phyloP scores from a whole-genome alignment of 2,113 vertebrate genomes.

The Pangasianodon gigas region DNA sequence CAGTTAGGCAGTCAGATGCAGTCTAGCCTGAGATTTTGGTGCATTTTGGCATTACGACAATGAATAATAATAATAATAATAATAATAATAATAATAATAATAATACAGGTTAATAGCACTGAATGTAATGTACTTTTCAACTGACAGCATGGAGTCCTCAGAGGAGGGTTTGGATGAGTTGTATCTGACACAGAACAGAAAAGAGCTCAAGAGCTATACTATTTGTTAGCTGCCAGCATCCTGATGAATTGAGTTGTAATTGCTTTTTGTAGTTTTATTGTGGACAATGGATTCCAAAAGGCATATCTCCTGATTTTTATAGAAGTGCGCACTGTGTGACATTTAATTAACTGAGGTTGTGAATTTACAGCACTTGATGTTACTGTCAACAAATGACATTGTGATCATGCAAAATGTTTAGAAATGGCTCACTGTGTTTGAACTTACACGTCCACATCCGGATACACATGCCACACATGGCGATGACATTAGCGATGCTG shows the following conservation, averaged over 20 bases:
- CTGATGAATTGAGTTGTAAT: not conserved
- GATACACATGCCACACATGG: slow-evolving; percentile 71
- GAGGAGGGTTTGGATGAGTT: not conserved
- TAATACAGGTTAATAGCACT: not conserved
- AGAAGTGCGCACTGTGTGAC: not conserved
- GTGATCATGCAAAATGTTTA: not conserved
- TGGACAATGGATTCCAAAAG: not conserved
- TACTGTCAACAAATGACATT: not conserved
- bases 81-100: not conserved
- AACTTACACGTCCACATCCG: slow-evolving; percentile 67
- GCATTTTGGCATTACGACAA: not conserved
- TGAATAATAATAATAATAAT: not conserved
- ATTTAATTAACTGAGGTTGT: slow-evolving; percentile 11
- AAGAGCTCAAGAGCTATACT: not conserved
- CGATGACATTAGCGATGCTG: slow-evolving; percentile 67
- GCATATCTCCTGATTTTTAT: not conserved
- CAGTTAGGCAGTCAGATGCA: not conserved
- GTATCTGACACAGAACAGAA: not conserved
- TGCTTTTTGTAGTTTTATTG: not conserved
- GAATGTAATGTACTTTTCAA: slow-evolving; percentile 3
- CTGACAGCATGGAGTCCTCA: not conserved
- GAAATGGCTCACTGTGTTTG: not conserved
- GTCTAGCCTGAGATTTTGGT: not conserved
- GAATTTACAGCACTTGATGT: not conserved
- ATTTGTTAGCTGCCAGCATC: slow-evolving; percentile 21